These are phyloP conservation scores for Glomeris maerens DNA, from an alignment of 1,140 invertebrate species.

Conservation along the genomic window DNA sequence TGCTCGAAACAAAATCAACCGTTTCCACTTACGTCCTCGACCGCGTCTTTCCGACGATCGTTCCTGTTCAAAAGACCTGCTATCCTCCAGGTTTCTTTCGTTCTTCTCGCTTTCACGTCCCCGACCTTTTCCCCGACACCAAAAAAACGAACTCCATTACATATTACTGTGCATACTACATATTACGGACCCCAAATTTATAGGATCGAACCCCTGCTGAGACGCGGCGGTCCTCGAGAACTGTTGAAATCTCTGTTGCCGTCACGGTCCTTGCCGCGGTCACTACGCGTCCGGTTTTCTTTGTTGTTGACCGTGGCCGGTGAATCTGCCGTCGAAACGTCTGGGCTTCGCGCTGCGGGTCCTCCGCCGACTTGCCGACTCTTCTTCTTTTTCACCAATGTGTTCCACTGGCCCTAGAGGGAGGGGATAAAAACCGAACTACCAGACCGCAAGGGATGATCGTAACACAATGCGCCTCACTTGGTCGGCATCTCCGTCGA, in stretches of 20 bases:
- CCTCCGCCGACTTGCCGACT: slow-evolving; percentile 28
- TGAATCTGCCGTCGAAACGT: slow-evolving; percentile 17
- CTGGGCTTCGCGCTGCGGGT: slow-evolving; percentile 19
- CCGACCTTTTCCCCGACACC: slow-evolving; percentile 28
- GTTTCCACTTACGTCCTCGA: slow-evolving; percentile 28
- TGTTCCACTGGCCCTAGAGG: slow-evolving; percentile 66
- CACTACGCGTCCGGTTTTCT: slow-evolving; percentile 25
- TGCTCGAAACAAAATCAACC: background rate
- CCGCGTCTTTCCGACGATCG: slow-evolving; percentile 36
- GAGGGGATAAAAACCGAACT: too few relatives aligned
- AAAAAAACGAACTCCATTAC: background rate
- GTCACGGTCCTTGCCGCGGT: slow-evolving; percentile 17
- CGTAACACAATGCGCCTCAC: slow-evolving; percentile 28
- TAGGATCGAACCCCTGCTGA: slow-evolving; percentile 28
- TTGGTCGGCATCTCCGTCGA: slow-evolving; percentile 45
- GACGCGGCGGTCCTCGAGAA: slow-evolving; percentile 31
- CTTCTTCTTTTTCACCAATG: slow-evolving; percentile 71
- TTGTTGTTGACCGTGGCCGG: slow-evolving; percentile 33
- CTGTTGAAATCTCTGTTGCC: background rate
- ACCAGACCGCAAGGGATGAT: too few relatives aligned
- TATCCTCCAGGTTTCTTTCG: slow-evolving; percentile 39
- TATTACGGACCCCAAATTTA: background rate
- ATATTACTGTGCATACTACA: background rate
- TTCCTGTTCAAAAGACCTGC: slow-evolving; percentile 30
- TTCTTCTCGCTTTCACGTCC: slow-evolving; percentile 46